Evolutionary conservation across 1,140 invertebrate genomes (phyloP).

Genomic region (Solenopsis fugax): DNA sequence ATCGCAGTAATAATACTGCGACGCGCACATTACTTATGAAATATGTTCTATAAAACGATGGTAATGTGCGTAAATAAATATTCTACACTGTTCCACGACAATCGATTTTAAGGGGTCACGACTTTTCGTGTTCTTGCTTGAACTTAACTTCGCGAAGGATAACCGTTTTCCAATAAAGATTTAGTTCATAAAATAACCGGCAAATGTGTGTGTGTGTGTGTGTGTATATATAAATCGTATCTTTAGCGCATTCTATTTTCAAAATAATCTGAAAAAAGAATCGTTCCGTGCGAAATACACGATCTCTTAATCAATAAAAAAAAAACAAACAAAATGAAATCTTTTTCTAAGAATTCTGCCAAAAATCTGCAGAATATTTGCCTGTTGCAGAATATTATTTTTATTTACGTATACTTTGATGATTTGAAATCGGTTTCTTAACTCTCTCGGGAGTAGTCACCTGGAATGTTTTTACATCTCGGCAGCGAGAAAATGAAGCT

Average conservation of each 20-base stretch:
- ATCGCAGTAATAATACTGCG: background rate
- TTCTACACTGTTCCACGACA: constrained; percentile 15
- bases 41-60: constrained; percentile 10
- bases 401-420: background rate
- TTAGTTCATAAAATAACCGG: constrained; percentile 33
- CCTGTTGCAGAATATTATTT: background rate
- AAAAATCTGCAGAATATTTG: background rate
- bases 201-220: background rate
- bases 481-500: too few relatives aligned
- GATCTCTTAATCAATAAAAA: background rate
- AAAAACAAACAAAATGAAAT: background rate
- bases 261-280: constrained; percentile 17
- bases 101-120: constrained; percentile 43
- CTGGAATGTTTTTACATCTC: too few relatives aligned
- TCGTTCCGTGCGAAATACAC: background rate
- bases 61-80: constrained; percentile 50
- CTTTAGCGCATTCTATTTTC: constrained; percentile 26
- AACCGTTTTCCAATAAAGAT: constrained; percentile 51
- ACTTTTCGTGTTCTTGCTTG: constrained; percentile 15
- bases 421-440: background rate
- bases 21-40: background rate
- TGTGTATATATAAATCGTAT: background rate
- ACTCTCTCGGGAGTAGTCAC: too few relatives aligned
- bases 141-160: constrained; percentile 33
- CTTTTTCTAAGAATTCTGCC: background rate